phyloP scores from a whole-genome alignment of 2,797 vertebrate species.

The Toxotes lorentzi region DNA sequence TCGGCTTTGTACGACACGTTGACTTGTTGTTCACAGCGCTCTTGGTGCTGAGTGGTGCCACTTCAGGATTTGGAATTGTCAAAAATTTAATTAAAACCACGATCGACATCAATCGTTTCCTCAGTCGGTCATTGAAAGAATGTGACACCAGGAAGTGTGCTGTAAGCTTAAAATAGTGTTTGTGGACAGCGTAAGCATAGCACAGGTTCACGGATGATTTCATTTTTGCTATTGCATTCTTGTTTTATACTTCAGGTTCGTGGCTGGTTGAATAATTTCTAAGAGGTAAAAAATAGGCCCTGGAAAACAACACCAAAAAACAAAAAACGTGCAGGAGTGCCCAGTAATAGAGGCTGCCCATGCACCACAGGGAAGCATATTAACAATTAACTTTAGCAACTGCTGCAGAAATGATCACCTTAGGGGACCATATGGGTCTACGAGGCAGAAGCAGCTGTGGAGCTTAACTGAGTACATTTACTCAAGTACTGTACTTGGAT shows the following conservation, averaged over 20 bases:
- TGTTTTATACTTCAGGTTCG: neutral
- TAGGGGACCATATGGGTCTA: conserved; percentile 51
- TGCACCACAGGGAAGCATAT: conserved; percentile 54
- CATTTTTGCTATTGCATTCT: neutral
- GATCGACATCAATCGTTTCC: conserved; percentile 3
- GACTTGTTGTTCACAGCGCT: conserved; percentile 42
- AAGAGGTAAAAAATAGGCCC: conserved; percentile 25
- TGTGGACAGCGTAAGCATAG: neutral
- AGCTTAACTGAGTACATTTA: conserved; percentile 55
- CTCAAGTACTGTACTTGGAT: conserved; percentile 65
- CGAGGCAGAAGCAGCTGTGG: conserved; percentile 42
- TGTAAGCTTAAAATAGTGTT: neutral
- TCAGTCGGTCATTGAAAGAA: neutral
- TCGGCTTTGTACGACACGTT: conserved; percentile 32
- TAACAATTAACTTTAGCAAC: conserved; percentile 70
- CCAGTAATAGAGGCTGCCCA: conserved; percentile 6
- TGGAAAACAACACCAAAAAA: neutral
- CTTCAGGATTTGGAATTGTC: conserved; percentile 48
- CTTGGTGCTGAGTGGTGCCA: conserved; percentile 42
- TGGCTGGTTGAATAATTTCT: conserved; percentile 3
- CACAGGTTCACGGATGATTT: neutral
- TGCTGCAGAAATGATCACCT: conserved; percentile 71
- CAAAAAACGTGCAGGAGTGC: conserved; percentile 6
- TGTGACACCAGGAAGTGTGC: neutral
- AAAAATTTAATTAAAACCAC: conserved; percentile 29